Percentiles rank a stretch among this genome's conserved stretches.
Conservation (phyloP, 2,797 vertebrate genomes). For the Ctenopoma multispine region DNA sequence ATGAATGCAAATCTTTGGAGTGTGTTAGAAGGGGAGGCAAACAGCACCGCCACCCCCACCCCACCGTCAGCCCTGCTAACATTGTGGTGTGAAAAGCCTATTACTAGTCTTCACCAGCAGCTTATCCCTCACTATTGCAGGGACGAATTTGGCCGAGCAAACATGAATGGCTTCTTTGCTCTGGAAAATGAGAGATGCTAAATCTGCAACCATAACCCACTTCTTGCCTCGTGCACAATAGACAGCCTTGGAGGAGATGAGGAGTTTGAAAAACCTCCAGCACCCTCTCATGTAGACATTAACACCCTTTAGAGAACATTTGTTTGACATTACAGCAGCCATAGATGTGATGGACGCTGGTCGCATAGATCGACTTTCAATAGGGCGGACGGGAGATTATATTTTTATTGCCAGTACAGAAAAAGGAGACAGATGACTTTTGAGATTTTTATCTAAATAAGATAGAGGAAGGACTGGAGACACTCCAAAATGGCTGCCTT, state of each 20-base stretch:
- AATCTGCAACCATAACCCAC: slow-evolving; percentile 60
- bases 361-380: slow-evolving; percentile 34
- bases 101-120: slow-evolving; percentile 65
- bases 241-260: slow-evolving; percentile 53
- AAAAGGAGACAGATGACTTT: slow-evolving; percentile 61
- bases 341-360: slow-evolving; percentile 52
- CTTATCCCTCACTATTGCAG: slow-evolving; percentile 62
- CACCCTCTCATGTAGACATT: slow-evolving; percentile 40
- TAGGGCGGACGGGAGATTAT: slow-evolving; percentile 53
- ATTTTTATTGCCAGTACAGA: slow-evolving; percentile 55
- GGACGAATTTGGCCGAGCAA: slow-evolving; percentile 50
- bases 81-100: slow-evolving; percentile 62
- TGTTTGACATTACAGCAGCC: slow-evolving; percentile 51
- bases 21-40: slow-evolving; percentile 41
- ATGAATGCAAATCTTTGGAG: slow-evolving; percentile 53
- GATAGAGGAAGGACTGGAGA: slow-evolving; percentile 58
- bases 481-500: slow-evolving; percentile 56
- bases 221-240: slow-evolving; percentile 51
- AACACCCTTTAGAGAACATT: slow-evolving; percentile 51
- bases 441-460: slow-evolving; percentile 64
- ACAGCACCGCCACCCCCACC: neutral
- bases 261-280: slow-evolving; percentile 35
- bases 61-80: slow-evolving; percentile 40
- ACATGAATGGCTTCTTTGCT: slow-evolving; percentile 54
- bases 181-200: slow-evolving; percentile 61